Percentiles rank a stretch among this genome's conserved stretches.
These are phyloP conservation scores for Grus americana DNA, from an alignment of 2,113 vertebrate genomes.

Conservation along the genomic window DNA sequence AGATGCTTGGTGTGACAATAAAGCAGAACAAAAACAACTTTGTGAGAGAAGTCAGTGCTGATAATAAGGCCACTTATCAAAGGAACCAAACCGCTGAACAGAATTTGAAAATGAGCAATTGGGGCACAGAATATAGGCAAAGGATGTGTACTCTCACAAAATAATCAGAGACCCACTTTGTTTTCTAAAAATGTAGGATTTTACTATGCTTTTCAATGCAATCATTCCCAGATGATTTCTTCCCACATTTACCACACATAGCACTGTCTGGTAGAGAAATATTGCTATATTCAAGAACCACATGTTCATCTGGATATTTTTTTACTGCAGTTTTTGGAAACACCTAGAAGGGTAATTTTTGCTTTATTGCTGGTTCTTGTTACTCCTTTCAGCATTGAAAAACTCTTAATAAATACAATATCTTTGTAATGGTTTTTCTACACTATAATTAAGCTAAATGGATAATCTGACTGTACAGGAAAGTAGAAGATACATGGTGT, in stretches of 20 bases:
- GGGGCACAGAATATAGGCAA: neutral
- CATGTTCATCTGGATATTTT: neutral
- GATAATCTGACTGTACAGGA: neutral
- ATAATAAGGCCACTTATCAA: slow-evolving; percentile 1
- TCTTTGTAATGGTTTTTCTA: neutral
- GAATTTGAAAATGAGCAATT: neutral
- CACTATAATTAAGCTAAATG: neutral
- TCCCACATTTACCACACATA: neutral
- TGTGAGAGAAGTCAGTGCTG: neutral
- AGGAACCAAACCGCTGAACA: neutral
- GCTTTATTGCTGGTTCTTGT: neutral
- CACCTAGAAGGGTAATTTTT: neutral
- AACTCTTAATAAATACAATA: neutral
- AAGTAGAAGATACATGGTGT: neutral
- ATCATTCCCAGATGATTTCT: neutral
- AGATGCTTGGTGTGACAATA: neutral
- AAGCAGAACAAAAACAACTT: neutral
- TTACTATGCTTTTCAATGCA: neutral
- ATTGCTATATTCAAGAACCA: neutral
- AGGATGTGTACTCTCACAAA: neutral
- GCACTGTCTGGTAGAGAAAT: neutral
- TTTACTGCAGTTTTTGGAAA: neutral
- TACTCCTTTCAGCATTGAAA: neutral
- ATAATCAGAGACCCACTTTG: neutral
- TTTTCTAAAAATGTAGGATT: neutral